Base-by-base conservation (phyloP, 2,113 vertebrate species). In the Salminus brasiliensis region DNA sequence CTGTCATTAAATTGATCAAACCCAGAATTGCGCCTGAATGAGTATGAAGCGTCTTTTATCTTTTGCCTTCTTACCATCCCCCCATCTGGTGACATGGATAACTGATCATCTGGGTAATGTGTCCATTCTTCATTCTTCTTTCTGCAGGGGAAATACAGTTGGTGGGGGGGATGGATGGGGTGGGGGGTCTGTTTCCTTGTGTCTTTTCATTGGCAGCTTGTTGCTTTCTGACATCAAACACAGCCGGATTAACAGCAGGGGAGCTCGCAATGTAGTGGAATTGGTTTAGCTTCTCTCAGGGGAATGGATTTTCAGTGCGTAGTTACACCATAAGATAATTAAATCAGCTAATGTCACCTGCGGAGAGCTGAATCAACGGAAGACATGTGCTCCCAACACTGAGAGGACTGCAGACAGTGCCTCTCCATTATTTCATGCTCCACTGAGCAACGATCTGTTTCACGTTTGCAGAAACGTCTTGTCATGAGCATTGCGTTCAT, bases 41-140 rank as follows among this genome's bases (percentile, higher is more conserved):
- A 60, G 80, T 68, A 81, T 83, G 76, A 76, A 74, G 60, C 72
- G 32, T 81, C 65, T 83, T 84, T 73, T 67, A 15, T 76, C 52
- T 71, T 74, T 45, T 55, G 36, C 47, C 36, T 80, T 84, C 70
- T 72, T 36, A 83, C 87, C 87, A 76, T 88, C 81, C 52, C 55
- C 87, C 89, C 89, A 91, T 92, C 88, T 86, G 84, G 84, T 93
- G 91, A 89, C 88, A 92, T 88, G 82, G 90, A 93, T 91, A 92
- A 93, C 91, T 92, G 91, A 93, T 93, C 89, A 91, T 87, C 85
- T 86, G 86, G 85, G 84, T 89, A 87, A 84, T 85, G 85, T 81
- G 82, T 89, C 84, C 78, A 72, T 89, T 91, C 81, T 85, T 91
- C 86, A 91, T 92, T 91, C 90, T 90, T n/a, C 90, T 89, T 90